Conservation (phyloP, 2,113 vertebrate genomes). For the Rousettus leschenaultii region DNA sequence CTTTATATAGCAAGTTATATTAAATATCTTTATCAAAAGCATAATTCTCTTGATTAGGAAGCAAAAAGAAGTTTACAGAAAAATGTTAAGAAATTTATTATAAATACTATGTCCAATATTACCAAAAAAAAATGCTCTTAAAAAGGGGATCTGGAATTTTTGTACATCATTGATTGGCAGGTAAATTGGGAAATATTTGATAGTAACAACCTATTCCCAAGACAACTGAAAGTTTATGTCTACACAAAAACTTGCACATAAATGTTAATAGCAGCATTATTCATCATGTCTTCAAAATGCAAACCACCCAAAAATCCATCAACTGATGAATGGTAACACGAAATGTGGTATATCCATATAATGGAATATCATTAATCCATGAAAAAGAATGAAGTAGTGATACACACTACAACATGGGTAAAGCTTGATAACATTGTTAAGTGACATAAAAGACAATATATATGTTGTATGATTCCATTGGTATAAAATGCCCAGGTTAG, state of each 20-base stretch:
- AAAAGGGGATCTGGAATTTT: background rate
- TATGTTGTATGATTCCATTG: background rate
- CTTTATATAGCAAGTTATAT: background rate
- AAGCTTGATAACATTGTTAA: background rate
- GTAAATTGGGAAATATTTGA: background rate
- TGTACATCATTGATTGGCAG: background rate
- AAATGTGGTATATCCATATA: background rate
- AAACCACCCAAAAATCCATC: background rate
- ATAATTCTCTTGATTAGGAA: slow-evolving; percentile 18
- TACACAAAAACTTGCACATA: background rate
- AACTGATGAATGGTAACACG: background rate
- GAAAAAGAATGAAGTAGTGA: background rate
- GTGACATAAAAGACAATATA: background rate
- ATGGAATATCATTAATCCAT: background rate
- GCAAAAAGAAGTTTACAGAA: slow-evolving; percentile 8
- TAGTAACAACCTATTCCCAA: background rate
- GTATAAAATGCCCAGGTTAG: background rate
- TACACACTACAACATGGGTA: background rate
- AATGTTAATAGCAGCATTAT: background rate
- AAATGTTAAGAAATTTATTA: slow-evolving; percentile 1
- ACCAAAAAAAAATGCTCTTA: background rate
- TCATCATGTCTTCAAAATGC: background rate
- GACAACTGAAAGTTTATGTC: background rate
- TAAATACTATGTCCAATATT: background rate
- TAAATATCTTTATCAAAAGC: slow-evolving; percentile 21